Evolutionary conservation across 2,113 vertebrate species (phyloP), one percentile per base, ranked within the genome.

Genomic region (Saguinus imperator): DNA sequence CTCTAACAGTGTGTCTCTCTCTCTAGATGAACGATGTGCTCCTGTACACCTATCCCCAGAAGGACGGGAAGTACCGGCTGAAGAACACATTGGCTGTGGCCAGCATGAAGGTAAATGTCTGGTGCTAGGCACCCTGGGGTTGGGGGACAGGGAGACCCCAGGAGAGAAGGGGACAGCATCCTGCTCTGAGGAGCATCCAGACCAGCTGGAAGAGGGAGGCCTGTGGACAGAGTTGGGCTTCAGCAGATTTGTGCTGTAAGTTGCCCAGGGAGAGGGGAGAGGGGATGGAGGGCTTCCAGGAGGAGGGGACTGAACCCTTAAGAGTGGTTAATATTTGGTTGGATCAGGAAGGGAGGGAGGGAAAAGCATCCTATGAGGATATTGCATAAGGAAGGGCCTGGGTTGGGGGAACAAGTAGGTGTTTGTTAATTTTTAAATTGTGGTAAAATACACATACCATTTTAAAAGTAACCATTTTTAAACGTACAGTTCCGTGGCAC

Each of bases 21-120:
- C 90, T 96, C 72, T 83, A 99, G 99, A 99, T 99, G 99, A 99
- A 99, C 23, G 99, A 99, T 29, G 98, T 99, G 91, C 98, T 99
- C 95, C 99, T 99, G 40, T 99, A 99, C 98, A 99, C 99, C 0
- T 99, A 99, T 95, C 99, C 99, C 81, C 99, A 99, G 98, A 99
- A 99, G 98, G 99, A 99, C 21, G 99, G 99, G 50, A 99, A 99
- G 98, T 99, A 99, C 98, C 98, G 98, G 93, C 98, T 99, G 97
- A 99, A 99, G 98, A 99, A 99, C 91, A 99, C 99, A 0, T 98
- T 99, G 93, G 92, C 98, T 1, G 98, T 99, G 80, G 99, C 99
- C 93, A 98, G 98, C 86, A 98, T 99, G 98, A 99, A 99, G 99
- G 99, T 99, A 98, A 97, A 45, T 18, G 45, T 45, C 25, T 3